A percentile compares a stretch with the other conserved stretches of the same genome.
Evolutionary conservation across 1,140 invertebrate genomes (phyloP).

Genomic region (Aphelenchoides besseyi): DNA sequence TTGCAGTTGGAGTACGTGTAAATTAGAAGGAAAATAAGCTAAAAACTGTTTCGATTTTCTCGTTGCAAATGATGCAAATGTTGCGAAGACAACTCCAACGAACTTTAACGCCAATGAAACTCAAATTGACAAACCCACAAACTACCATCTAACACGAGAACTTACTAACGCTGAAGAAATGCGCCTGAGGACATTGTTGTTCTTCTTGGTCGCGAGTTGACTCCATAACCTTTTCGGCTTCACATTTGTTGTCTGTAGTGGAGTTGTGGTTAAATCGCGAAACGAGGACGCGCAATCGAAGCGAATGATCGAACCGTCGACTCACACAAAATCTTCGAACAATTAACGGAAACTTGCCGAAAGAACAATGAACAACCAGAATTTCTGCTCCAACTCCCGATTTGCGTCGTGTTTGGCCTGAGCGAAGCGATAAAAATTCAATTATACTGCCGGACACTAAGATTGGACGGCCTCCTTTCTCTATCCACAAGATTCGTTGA

Average conservation of each 20-base stretch:
- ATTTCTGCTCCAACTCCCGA: not conserved
- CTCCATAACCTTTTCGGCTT: conserved; percentile 1
- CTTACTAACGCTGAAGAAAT: not conserved
- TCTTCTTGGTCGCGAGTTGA: not conserved
- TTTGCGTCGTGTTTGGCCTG: too few relatives aligned
- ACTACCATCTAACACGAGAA: not conserved
- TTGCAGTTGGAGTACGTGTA: too few relatives aligned
- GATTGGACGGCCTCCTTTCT: too few relatives aligned
- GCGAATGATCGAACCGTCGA: too few relatives aligned
- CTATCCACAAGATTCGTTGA: too few relatives aligned
- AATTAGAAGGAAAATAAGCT: too few relatives aligned
- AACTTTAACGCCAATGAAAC: not conserved
- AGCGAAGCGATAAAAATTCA: not conserved
- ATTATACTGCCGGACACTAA: not conserved
- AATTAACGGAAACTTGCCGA: not conserved
- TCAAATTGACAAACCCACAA: not conserved
- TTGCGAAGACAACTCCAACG: not conserved
- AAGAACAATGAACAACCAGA: not conserved
- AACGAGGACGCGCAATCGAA: not conserved
- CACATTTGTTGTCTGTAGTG: not conserved
- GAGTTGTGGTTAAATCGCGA: too few relatives aligned
- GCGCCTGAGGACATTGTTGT: not conserved
- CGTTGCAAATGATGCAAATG: not conserved
- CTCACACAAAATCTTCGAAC: too few relatives aligned
- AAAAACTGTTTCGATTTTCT: too few relatives aligned